These are phyloP conservation scores for Seladonia tumulorum DNA, from an alignment of 2,888 invertebrate species.

Conservation along the genomic window DNA sequence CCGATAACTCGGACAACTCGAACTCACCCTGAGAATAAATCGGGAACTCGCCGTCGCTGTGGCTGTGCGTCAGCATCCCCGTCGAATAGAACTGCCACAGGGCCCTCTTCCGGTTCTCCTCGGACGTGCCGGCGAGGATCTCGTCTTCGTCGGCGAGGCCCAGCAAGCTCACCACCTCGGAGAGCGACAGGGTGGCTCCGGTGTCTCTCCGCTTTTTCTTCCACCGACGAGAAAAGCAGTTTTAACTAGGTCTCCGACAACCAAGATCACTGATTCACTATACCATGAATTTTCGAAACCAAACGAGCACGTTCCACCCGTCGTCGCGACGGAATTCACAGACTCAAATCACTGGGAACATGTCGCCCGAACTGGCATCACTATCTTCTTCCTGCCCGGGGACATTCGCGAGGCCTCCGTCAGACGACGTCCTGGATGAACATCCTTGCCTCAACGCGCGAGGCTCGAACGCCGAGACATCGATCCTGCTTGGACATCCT, in stretches of 20 bases:
- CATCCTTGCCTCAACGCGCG: constrained; percentile 8
- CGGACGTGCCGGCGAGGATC: constrained; percentile 74
- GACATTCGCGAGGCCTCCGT: background rate
- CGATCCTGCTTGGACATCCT: constrained; percentile 24
- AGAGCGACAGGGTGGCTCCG: constrained; percentile 75
- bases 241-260: background rate
- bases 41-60: constrained; percentile 94
- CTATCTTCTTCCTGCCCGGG: background rate
- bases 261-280: constrained; percentile 5
- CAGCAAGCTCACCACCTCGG: constrained; percentile 76
- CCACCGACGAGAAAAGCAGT: background rate
- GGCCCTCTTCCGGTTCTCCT: constrained; percentile 75
- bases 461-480: constrained; percentile 42
- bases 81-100: constrained; percentile 79
- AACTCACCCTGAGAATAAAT: constrained; percentile 91
- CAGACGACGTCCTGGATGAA: background rate
- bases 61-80: constrained; percentile 92
- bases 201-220: constrained; percentile 26
- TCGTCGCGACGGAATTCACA: background rate
- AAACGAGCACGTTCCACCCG: background rate
- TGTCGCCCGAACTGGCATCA: constrained; percentile 24
- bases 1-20: background rate
- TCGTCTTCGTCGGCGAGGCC: constrained; percentile 78
- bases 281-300: constrained; percentile 3
- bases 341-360: constrained; percentile 41